phyloP scores from a whole-genome alignment of 92 coral and sea anemone genomes.

The Zoanthus solanderi region DNA sequence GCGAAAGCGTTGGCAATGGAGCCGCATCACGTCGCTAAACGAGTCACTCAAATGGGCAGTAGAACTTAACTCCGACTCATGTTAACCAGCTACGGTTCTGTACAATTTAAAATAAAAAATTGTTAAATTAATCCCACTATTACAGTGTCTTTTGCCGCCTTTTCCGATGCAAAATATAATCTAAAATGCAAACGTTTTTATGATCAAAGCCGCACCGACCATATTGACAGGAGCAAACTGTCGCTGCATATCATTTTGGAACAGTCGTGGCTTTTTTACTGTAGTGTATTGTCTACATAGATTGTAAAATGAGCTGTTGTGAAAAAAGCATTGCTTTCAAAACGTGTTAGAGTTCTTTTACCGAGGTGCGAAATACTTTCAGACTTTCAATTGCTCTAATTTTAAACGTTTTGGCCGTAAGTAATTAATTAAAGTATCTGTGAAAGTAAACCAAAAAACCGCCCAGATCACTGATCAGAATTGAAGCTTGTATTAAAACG shows the following conservation, averaged over 20 bases:
- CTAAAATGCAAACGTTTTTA: constrained; percentile 44
- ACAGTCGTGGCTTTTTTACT: constrained; percentile 4
- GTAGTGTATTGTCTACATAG: neutral
- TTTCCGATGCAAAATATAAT: constrained; percentile 39
- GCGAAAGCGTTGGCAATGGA: neutral
- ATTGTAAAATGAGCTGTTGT: neutral
- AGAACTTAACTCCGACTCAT: neutral
- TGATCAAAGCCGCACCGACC: constrained; percentile 48
- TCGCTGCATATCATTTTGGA: constrained; percentile 33
- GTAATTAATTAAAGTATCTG: neutral
- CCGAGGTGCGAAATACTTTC: neutral
- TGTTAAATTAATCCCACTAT: constrained; percentile 29
- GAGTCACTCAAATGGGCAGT: neutral
- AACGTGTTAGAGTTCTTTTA: neutral
- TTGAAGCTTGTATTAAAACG: too few species aligned
- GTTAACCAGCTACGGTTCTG: constrained; percentile 4
- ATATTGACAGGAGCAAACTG: constrained; percentile 24
- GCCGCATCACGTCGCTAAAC: neutral
- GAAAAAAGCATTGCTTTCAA: neutral
- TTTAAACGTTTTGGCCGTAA: neutral
- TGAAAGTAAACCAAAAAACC: too few species aligned
- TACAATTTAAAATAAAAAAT: neutral
- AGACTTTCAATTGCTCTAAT: neutral
- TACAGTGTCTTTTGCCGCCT: constrained; percentile 38
- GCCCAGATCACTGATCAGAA: too few species aligned